phyloP scores from a whole-genome alignment of 2,888 invertebrate species.

The Tryphoninae sp. region DNA sequence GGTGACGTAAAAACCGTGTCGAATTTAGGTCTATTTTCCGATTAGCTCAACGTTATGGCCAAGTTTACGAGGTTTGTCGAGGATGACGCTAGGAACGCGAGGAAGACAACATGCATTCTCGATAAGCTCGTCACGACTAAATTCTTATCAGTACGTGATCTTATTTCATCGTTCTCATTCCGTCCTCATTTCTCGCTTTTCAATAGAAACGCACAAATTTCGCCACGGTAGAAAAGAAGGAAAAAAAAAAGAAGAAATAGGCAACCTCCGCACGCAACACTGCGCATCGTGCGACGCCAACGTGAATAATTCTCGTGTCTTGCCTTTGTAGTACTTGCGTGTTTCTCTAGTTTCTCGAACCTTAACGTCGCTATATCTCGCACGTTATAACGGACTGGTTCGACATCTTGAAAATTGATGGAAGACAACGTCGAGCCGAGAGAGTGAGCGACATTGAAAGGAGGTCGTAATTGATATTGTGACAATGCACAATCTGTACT shows the following conservation, averaged over 20 bases:
- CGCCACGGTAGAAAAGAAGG: slow-evolving; percentile 1
- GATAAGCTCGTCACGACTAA: slow-evolving; percentile 2
- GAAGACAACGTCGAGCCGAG: background rate
- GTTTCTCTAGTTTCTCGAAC: slow-evolving; percentile 32
- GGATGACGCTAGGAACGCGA: background rate
- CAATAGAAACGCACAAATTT: slow-evolving; percentile 34
- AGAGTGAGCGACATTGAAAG: slow-evolving; percentile 17
- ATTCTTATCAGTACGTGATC: background rate
- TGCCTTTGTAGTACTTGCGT: slow-evolving; percentile 14
- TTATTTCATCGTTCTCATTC: slow-evolving; percentile 28
- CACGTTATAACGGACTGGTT: slow-evolving; percentile 40
- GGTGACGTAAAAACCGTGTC: background rate
- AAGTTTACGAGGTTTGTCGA: background rate
- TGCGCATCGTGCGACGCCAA: slow-evolving; percentile 47
- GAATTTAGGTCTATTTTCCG: background rate
- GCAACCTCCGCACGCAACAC: slow-evolving; percentile 46
- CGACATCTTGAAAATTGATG: slow-evolving; percentile 12
- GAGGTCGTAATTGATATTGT: slow-evolving; percentile 27
- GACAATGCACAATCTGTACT: background rate
- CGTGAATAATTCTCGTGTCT: slow-evolving; percentile 24
- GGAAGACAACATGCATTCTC: background rate
- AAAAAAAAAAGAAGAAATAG: slow-evolving; percentile 22
- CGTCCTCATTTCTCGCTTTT: slow-evolving; percentile 21
- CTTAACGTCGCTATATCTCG: slow-evolving; percentile 31
- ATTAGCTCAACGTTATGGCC: background rate